Conservation (phyloP, 2,113 vertebrate species). For the Arenaria interpres region DNA sequence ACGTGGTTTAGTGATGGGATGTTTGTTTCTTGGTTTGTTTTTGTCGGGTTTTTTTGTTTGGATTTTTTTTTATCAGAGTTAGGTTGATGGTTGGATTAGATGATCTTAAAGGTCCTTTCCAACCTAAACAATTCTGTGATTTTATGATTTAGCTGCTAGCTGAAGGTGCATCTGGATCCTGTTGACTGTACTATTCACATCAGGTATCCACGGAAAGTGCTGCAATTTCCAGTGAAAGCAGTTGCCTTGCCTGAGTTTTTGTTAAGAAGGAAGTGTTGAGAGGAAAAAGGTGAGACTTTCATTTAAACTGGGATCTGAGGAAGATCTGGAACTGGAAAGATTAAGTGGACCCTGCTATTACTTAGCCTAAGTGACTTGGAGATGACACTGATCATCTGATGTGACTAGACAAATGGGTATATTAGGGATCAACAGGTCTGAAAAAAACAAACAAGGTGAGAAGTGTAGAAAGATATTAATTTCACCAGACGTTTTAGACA, state of each 20-base stretch:
- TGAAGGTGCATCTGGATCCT: neutral
- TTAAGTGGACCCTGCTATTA: neutral
- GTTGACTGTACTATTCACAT: neutral
- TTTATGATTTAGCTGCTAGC: neutral
- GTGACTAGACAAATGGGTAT: neutral
- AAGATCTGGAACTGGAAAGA: neutral
- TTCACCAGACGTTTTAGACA: neutral
- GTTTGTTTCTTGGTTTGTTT: no score
- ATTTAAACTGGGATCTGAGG: neutral
- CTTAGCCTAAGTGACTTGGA: neutral
- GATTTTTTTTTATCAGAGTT: no score
- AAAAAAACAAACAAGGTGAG: neutral
- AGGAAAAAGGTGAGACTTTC: neutral
- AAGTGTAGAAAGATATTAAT: neutral
- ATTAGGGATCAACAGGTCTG: neutral
- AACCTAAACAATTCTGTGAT: no score
- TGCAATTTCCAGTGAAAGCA: neutral
- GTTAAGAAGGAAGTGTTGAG: neutral
- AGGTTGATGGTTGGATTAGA: no score
- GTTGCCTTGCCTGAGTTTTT: neutral
- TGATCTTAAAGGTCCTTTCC: no score
- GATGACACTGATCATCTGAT: neutral
- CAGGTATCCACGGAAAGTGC: neutral
- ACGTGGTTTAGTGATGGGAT: no score
- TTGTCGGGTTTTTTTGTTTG: no score